Percentiles rank a stretch among this genome's conserved stretches.
These are phyloP conservation scores for Callospermophilus lateralis DNA, from an alignment of 2,113 vertebrate genomes.

Conservation along the genomic window DNA sequence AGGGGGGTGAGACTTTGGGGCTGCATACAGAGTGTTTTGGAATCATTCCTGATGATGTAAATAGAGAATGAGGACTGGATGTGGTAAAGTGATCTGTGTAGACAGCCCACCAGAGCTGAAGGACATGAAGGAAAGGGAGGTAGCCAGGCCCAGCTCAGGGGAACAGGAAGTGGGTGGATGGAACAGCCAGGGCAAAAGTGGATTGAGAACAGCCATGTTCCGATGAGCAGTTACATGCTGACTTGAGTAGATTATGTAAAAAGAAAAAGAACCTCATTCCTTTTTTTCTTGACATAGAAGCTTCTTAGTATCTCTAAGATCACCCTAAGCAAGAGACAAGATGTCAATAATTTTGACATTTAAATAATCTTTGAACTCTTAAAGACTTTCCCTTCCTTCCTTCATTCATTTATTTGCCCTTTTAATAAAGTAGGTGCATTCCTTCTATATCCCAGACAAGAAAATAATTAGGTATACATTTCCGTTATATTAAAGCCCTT, in stretches of 20 bases:
- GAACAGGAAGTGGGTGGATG: accelerated
- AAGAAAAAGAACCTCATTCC: background rate
- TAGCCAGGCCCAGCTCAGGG: accelerated
- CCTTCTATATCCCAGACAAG: background rate
- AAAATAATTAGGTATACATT: background rate
- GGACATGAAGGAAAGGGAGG: background rate
- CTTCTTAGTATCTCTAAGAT: background rate
- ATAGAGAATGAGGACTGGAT: background rate
- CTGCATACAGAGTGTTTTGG: background rate
- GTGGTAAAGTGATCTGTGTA: background rate
- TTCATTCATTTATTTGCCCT: too few species aligned
- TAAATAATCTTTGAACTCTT: background rate
- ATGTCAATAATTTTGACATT: background rate
- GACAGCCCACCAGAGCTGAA: background rate
- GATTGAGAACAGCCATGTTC: background rate
- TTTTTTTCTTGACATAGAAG: background rate
- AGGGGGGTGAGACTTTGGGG: background rate
- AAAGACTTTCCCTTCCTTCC: background rate
- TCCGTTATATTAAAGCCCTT: background rate
- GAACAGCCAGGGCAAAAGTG: background rate
- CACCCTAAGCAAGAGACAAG: background rate
- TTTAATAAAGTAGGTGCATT: background rate
- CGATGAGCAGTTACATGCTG: background rate
- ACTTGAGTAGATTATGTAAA: background rate
- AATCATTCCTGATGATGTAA: background rate